A percentile compares a stretch with the other conserved stretches of the same genome.
These are phyloP conservation scores for Formica selysi DNA, from an alignment of 1,140 invertebrate genomes.

Conservation along the genomic window DNA sequence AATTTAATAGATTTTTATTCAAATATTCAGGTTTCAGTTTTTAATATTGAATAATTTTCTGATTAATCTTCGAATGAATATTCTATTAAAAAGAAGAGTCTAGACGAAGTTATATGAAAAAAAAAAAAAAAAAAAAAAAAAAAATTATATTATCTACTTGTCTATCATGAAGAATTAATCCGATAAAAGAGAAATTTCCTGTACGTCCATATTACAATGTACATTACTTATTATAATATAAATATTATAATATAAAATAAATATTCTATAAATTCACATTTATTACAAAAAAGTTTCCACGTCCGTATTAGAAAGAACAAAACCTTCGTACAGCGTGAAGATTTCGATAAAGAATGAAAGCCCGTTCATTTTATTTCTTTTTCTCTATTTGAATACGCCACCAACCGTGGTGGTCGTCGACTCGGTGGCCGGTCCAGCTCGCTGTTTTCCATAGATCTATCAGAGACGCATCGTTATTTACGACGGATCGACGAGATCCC, in stretches of 20 bases:
- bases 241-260: not conserved
- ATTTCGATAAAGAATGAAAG: conserved; percentile 40
- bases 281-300: not conserved
- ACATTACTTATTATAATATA: not conserved
- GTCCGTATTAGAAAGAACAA: not conserved
- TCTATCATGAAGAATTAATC: not conserved
- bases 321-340: not conserved
- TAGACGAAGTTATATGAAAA: no score
- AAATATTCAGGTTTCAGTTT: not conserved
- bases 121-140: not conserved
- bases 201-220: no score
- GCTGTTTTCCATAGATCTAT: conserved; percentile 58
- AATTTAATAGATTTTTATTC: not conserved
- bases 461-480: conserved; percentile 39
- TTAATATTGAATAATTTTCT: conserved; percentile 1
- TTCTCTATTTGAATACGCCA: conserved; percentile 1
- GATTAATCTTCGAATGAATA: not conserved
- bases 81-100: not conserved
- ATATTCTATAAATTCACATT: not conserved
- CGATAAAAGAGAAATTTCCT: not conserved
- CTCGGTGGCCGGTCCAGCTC: conserved; percentile 31
- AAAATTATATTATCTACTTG: not conserved
- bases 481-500: conserved; percentile 66
- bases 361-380: conserved; percentile 3
- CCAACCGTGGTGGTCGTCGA: conserved; percentile 46